Percentiles rank a stretch among this genome's conserved stretches.
phyloP scores from a whole-genome alignment of 1,140 invertebrate species.

The Drosophila mauritiana region DNA sequence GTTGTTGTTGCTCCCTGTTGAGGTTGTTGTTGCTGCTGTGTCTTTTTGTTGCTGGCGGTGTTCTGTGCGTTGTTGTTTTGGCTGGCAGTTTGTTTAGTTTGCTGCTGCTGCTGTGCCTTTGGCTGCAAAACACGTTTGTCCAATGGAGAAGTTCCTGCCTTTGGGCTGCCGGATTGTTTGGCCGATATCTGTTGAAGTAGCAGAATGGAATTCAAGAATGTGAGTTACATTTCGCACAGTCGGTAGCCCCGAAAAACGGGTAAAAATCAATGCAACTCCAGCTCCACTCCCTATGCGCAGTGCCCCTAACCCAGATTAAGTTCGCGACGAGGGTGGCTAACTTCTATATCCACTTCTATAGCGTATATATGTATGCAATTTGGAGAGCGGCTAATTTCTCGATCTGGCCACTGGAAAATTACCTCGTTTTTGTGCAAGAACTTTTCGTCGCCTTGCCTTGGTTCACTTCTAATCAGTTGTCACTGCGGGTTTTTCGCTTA shows the following conservation, averaged over 20 bases:
- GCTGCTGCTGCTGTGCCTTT: conserved; percentile 78
- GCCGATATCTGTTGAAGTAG: conserved; percentile 75
- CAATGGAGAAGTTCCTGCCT: conserved; percentile 75
- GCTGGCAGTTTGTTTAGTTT: conserved; percentile 63
- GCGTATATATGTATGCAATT: neutral
- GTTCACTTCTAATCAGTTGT: conserved; percentile 11
- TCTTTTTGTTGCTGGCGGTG: conserved; percentile 63
- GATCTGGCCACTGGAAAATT: conserved; percentile 46
- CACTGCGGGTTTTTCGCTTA: conserved; percentile 41
- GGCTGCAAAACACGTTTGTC: conserved; percentile 85
- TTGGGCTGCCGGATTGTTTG: conserved; percentile 79
- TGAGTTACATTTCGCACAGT: conserved; percentile 1
- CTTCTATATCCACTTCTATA: neutral
- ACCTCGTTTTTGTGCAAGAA: conserved; percentile 45
- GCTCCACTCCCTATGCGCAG: conserved; percentile 35
- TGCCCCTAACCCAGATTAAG: conserved; percentile 74
- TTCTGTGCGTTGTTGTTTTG: conserved; percentile 42
- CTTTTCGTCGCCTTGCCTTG: conserved; percentile 19
- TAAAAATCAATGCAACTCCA: conserved; percentile 71
- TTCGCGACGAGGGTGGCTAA: conserved; percentile 13
- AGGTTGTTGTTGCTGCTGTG: conserved; percentile 47
- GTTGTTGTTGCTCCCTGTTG: conserved; percentile 44
- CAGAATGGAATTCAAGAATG: conserved; percentile 1
- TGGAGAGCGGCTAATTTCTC: conserved; percentile 6
- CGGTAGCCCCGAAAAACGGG: neutral